Evolutionary conservation across 2,888 invertebrate genomes (phyloP), one percentile per base, ranked within the genome.

Genomic region (Synergus itoensis): DNA sequence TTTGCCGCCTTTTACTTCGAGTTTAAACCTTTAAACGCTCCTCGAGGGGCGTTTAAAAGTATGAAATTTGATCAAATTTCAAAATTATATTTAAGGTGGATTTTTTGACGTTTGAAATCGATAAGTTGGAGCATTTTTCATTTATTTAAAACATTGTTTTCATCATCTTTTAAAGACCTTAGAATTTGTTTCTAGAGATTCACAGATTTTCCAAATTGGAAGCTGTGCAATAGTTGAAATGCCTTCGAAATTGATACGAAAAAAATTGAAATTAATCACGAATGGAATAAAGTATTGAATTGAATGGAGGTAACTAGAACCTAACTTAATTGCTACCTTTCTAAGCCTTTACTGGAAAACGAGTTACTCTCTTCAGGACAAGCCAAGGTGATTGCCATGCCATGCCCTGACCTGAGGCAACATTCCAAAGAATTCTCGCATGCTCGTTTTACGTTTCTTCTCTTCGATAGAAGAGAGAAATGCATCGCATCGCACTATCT

Each of bases 381-480:
- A 73, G 73, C 48, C 73, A 73, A 73, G 73, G 73, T 73, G 73
- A 73, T 73, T 73, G 69, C 48, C 48, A 45, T 69, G 69, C 69
- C 48, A 28, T 73, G 73, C 73, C 73, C 73, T 73, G 73, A 73
- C 73, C 73, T 73, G 73, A 36, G 73, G 73, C 73, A 73, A 73
- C 73, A 73, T 73, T 73, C 73, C 73, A 36, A 53, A 69, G 48
- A 53, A 73, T 53, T 73, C 73, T 73, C 64, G 40, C 41, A 65
- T 65, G 41, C 64, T 65, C 64, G 40, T n/a, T 40, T 67, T 18
- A 43, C 64, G 4, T 41, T n/a, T 67, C 18, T 43, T 67, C 45
- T 12, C 65, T 41, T 43, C 41, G n/a, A 21, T 21, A 28, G n/a
- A 18, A 41, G 8, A 65, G 65, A 65, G 41, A 64, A 9, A 41